Conservation (phyloP, 2,888 invertebrate species). For the Erannis defoliaria region DNA sequence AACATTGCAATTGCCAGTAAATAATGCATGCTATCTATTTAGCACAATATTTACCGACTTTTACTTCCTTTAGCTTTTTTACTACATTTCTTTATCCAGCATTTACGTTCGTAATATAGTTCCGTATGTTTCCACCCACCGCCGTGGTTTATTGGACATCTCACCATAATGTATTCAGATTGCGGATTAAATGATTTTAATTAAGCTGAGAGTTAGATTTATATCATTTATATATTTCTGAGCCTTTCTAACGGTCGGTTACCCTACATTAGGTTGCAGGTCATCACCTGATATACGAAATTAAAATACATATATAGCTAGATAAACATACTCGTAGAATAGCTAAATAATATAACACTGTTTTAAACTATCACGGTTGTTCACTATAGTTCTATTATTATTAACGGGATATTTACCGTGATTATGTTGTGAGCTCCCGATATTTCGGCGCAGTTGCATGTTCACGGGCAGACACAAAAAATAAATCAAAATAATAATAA, state of each 20-base stretch:
- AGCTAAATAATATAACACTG: too few relatives aligned
- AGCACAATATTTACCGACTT: background rate
- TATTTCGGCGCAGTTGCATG: too few relatives aligned
- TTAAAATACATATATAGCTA: too few relatives aligned
- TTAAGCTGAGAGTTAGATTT: slow-evolving; percentile 70
- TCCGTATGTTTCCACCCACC: slow-evolving; percentile 57
- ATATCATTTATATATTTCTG: slow-evolving; percentile 61
- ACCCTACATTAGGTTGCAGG: slow-evolving; percentile 51
- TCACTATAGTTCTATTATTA: too few relatives aligned
- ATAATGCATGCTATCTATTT: background rate
- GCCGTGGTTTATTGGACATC: slow-evolving; percentile 73
- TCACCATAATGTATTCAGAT: slow-evolving; percentile 77
- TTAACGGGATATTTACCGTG: too few relatives aligned
- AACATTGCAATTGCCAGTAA: too few relatives aligned
- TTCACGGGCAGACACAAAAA: too few relatives aligned
- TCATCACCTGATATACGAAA: slow-evolving; percentile 46
- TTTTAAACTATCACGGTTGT: too few relatives aligned
- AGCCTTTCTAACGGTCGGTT: slow-evolving; percentile 60
- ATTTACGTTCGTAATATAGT: slow-evolving; percentile 22
- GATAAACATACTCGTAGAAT: too few relatives aligned
- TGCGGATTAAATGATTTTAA: slow-evolving; percentile 80
- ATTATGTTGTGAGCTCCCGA: too few relatives aligned
- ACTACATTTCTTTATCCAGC: slow-evolving; percentile 1
- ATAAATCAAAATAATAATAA: too few relatives aligned
- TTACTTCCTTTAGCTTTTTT: background rate